A percentile compares a stretch with the other conserved stretches of the same genome.
Evolutionary conservation across 1,140 invertebrate genomes (phyloP).

Genomic region (Nebria ingens): DNA sequence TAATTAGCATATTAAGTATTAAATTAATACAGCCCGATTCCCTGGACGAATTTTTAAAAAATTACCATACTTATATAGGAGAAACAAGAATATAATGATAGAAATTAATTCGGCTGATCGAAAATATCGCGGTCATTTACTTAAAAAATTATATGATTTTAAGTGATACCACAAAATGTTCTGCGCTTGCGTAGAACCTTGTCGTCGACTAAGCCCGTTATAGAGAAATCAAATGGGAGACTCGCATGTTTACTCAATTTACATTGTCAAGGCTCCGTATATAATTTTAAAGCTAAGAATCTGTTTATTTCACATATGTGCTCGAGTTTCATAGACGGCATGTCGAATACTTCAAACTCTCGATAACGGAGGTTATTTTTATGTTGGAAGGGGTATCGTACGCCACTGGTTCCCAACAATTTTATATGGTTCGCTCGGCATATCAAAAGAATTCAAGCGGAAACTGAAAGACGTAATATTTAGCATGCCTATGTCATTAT

Average conservation of each 20-base stretch:
- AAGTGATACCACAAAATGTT: background rate
- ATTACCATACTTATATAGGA: background rate
- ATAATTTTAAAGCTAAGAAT: slow-evolving; percentile 1
- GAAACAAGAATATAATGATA: background rate
- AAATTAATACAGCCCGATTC: background rate
- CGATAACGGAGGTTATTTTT: too few relatives aligned
- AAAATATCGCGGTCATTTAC: slow-evolving; percentile 5
- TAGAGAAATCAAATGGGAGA: background rate
- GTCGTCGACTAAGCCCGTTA: background rate
- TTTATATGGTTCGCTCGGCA: slow-evolving; percentile 20
- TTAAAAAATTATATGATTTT: background rate
- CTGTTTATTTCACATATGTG: background rate
- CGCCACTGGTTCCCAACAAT: slow-evolving; percentile 19
- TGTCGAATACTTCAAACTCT: background rate
- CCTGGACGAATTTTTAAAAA: background rate
- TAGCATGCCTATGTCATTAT: slow-evolving; percentile 18
- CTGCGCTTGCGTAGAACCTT: background rate
- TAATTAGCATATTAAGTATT: too few relatives aligned
- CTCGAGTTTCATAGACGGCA: background rate
- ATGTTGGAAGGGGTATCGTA: too few relatives aligned
- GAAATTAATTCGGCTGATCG: background rate
- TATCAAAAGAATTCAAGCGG: slow-evolving; percentile 26
- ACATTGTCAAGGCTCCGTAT: slow-evolving; percentile 3
- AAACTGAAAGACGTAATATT: slow-evolving; percentile 25
- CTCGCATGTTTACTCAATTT: slow-evolving; percentile 4